Percentiles rank a stretch among this genome's conserved stretches.
Evolutionary conservation across 2,797 vertebrate genomes (phyloP).

Genomic region (Rhinella marina): DNA sequence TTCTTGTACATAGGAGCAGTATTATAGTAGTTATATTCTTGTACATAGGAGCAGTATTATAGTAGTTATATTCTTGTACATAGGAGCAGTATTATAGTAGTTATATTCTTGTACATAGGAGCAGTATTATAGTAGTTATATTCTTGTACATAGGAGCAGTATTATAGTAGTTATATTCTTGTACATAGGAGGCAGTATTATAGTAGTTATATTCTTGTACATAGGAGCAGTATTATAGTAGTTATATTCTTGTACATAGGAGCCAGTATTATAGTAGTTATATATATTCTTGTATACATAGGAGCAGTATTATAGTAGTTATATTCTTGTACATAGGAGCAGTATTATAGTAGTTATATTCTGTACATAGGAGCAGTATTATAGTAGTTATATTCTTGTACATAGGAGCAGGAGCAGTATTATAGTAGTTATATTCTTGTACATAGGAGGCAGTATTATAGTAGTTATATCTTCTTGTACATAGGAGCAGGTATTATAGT

Average conservation of each 20-base stretch:
- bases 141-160: neutral
- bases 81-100: neutral
- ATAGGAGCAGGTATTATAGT: neutral
- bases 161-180: conserved; percentile 18
- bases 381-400: conserved; percentile 10
- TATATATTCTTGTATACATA: conserved; percentile 4
- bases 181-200: neutral
- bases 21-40: conserved; percentile 10
- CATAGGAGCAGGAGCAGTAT: conserved; percentile 1
- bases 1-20: neutral
- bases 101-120: neutral
- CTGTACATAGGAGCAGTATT: neutral
- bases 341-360: conserved; percentile 11
- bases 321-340: neutral
- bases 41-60: neutral
- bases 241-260: conserved; percentile 4
- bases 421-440: conserved; percentile 4
- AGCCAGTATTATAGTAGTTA: conserved; percentile 4
- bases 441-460: neutral
- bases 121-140: conserved; percentile 6
- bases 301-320: neutral
- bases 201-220: conserved; percentile 17
- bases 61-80: neutral
- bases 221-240: conserved; percentile 1
- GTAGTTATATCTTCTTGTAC: conserved; percentile 16